Evolutionary conservation across 2,888 invertebrate genomes (phyloP), one percentile per base, ranked within the genome.

Genomic region (Dolichopus griseipennis): DNA sequence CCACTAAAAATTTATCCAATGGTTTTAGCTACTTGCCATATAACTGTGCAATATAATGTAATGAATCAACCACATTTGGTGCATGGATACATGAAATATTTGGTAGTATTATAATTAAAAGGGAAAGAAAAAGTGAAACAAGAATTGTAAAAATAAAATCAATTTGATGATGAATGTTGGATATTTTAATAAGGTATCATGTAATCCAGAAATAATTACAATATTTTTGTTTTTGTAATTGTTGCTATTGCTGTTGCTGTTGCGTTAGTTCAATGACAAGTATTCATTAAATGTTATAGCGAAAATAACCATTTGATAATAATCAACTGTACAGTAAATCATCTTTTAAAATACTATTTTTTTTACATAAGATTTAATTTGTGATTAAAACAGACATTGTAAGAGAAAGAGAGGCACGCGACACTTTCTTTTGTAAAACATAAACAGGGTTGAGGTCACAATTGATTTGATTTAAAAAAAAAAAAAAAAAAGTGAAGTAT

Each of bases 181-280:
- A 52, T 52, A 52, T 5, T 15, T 18, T n/a, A 52, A 52, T 15
- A 52, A 52, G 52, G 15, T 9, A 18, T 52, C 52, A 52, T 52
- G 52, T 52, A 52, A 52, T 52, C n/a, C 52, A 52, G 18, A 52
- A 52, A 52, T 52, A 18, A 52, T 52, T 52, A 52, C n/a, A 52
- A 52, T 12, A 52, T 52, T 52, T 41, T 52, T 18, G n/a, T 52
- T 52, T 2, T 52, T 52, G 2, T 18, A 18, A 1, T 37, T 52
- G 15, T 52, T 52, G 2, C 6, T 52, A 1, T 37, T 18, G 2
- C 18, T 52, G 52, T 52, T 41, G 41, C 27, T 27, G 27, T 27
- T 41, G 41, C 2, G 9, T 41, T 41, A 6, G 41, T 12, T 9
- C 1, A 41, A 41, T 12, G 15, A 15, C 15, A 41, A 41, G 41